A percentile compares a stretch with the other conserved stretches of the same genome.
Evolutionary conservation across 2,113 vertebrate species (phyloP).

Genomic region (Stigmatopora argus): DNA sequence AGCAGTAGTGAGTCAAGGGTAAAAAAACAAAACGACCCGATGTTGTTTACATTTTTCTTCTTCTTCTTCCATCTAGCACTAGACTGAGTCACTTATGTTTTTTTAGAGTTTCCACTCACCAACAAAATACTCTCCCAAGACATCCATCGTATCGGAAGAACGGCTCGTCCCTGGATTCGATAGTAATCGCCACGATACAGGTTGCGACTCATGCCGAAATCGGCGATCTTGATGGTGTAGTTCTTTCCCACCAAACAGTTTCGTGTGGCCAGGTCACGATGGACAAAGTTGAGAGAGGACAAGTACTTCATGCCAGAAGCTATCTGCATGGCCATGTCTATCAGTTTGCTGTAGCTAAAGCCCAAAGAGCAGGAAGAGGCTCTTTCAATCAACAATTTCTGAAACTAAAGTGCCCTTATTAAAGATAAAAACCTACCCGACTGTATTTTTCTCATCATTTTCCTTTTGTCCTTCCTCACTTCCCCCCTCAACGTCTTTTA

Average conservation of each 20-base stretch:
- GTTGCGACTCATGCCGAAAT: slow-evolving; percentile 98
- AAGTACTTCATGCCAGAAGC: slow-evolving; percentile 96
- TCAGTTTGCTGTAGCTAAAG: slow-evolving; percentile 76
- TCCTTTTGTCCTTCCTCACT: slow-evolving; percentile 21
- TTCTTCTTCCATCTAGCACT: not conserved
- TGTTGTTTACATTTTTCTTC: not conserved
- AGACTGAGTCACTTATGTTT: not conserved
- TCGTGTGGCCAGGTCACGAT: slow-evolving; percentile 92
- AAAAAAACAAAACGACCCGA: not conserved
- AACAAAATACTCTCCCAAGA: slow-evolving; percentile 97
- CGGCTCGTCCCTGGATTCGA: slow-evolving; percentile 91
- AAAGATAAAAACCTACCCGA: slow-evolving; percentile 69
- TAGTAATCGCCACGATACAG: slow-evolving; percentile 97
- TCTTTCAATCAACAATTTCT: not conserved
- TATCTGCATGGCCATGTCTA: slow-evolving; percentile 86
- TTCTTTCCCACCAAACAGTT: slow-evolving; percentile 94
- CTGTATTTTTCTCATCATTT: slow-evolving; percentile 35
- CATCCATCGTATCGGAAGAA: slow-evolving; percentile 99
- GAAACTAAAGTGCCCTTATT: not conserved
- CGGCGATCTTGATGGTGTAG: slow-evolving; percentile 94
- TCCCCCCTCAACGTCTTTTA: slow-evolving; percentile 42
- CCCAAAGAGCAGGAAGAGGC: slow-evolving; percentile 3
- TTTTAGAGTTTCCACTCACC: slow-evolving; percentile 57
- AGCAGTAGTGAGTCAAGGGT: not conserved
- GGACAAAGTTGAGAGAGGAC: slow-evolving; percentile 94